Conservation (phyloP, 2,797 vertebrate species). For the Dromococcyx pavoninus region DNA sequence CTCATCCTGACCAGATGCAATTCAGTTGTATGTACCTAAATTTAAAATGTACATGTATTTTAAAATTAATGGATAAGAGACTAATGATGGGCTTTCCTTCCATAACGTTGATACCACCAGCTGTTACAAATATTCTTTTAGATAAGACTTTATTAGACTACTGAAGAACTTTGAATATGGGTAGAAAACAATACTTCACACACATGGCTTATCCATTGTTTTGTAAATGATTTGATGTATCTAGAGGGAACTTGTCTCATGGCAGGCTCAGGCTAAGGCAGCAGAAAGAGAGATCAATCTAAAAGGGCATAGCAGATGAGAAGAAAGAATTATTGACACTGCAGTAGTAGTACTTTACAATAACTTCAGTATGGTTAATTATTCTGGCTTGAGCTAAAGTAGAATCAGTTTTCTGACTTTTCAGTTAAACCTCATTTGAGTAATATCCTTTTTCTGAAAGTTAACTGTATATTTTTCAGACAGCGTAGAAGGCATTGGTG, state of each 20-base stretch:
- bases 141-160: background rate
- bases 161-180: background rate
- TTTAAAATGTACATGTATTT: background rate
- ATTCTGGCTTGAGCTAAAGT: too few species aligned
- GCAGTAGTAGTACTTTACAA: background rate
- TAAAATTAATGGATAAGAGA: background rate
- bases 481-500: too few species aligned
- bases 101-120: background rate
- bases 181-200: background rate
- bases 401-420: too few species aligned
- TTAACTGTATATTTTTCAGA: too few species aligned
- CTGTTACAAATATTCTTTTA: background rate
- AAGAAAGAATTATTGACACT: background rate
- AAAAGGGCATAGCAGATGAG: background rate
- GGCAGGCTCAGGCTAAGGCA: background rate
- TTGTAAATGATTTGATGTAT: background rate
- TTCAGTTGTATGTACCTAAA: background rate
- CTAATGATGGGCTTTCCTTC: background rate
- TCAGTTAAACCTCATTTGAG: too few species aligned
- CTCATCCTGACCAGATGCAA: background rate
- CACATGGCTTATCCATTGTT: background rate
- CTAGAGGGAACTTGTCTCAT: background rate
- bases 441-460: too few species aligned
- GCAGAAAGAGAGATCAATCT: background rate
- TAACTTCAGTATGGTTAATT: background rate